Evolutionary conservation across 2,113 vertebrate genomes (phyloP), one percentile per base, ranked within the genome.

Genomic region (human): DNA sequence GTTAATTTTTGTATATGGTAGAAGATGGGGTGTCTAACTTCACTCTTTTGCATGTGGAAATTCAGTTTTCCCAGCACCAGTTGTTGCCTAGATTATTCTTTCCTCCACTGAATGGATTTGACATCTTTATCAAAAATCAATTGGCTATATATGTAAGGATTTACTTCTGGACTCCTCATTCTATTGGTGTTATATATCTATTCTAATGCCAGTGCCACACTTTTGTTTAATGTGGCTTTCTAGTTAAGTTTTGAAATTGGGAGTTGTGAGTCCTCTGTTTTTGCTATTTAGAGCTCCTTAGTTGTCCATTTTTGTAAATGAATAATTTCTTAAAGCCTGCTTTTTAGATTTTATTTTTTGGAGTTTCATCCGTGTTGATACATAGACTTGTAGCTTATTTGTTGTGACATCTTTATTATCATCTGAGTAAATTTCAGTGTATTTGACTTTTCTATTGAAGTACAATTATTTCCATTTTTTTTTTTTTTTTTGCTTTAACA

Each of bases 161-260:
- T 79, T 80, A 50, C 73, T 87, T 92, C 22, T 95, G 89, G 27
- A 45, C 30, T 70, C 61, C 86, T 16, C 43, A 5, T 92, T 50
- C n/a, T 59, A 0, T 76, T 61, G 27, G 6, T 64, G 25, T n/a
- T 80, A 11, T 17, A 17, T 81, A 17, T 92, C 43, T 81, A 13
- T 23, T 25, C 81, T 78, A 79, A 91, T 78, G 50, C 32, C 59
- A 57, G 32, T 55, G 61, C 17, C 40, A 85, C 1, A 64, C 14
- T 66, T 86, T 96, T 93, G 40, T 40, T 57, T 78, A 57, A n/a
- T 83, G 32, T 68, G 86, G 20, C 18, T 52, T 78, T 78, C 70
- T 85, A n/a, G n/a, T 59, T 85, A 78, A 45, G 22, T 86, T 75
- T 92, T 92, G 61, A 83, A 89, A 83, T 72, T 89, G 76, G n/a